Evolutionary conservation across 2,113 vertebrate species (phyloP).

Genomic region (Brachypodius melanocephalos): DNA sequence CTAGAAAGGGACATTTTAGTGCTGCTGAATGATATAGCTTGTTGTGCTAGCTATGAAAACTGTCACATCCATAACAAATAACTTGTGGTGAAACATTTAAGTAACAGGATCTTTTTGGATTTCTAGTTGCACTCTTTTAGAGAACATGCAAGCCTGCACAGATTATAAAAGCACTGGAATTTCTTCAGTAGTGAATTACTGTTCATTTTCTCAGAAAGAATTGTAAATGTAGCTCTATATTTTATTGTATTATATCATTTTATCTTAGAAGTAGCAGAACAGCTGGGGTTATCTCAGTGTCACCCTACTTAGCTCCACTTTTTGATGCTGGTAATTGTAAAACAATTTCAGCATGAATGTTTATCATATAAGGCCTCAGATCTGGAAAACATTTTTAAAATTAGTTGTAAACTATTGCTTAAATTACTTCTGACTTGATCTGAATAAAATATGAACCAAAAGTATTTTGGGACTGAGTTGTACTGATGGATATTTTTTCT

Average conservation of each 20-base stretch:
- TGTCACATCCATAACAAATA: constrained; percentile 41
- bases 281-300: neutral
- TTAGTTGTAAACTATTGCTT: neutral
- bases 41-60: neutral
- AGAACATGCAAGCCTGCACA: neutral
- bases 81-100: constrained; percentile 64
- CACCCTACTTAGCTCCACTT: neutral
- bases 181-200: constrained; percentile 12
- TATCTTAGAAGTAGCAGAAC: neutral
- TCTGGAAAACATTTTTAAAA: neutral
- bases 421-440: neutral
- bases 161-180: neutral
- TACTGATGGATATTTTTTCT: neutral
- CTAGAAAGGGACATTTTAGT: neutral
- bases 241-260: neutral
- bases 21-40: neutral
- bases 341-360: neutral
- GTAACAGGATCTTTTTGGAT: constrained; percentile 31
- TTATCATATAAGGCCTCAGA: neutral
- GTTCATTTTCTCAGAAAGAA: constrained; percentile 24
- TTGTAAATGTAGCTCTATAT: neutral
- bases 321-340: constrained; percentile 4
- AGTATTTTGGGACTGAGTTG: neutral
- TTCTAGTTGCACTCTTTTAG: neutral
- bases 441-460: neutral